Percentiles rank a stretch among this genome's conserved stretches.
phyloP scores from a whole-genome alignment of 2,888 invertebrate genomes.

The Caenorhabditis angaria region DNA sequence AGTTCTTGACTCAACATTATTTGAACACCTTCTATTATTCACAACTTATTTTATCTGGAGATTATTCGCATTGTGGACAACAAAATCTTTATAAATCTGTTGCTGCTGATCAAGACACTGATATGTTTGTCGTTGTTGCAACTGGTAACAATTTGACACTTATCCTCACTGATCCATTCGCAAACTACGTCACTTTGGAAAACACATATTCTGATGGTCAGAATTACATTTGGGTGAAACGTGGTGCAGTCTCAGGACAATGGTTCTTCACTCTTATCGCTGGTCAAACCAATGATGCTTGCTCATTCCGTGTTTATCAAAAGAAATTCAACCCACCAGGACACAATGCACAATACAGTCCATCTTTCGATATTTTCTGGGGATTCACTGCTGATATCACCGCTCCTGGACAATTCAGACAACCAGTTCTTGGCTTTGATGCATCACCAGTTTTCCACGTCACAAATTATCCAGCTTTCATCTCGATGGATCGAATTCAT shows the following conservation, averaged over 20 bases:
- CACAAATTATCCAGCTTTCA: slow-evolving; percentile 40
- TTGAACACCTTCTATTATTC: slow-evolving; percentile 51
- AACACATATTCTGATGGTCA: slow-evolving; percentile 30
- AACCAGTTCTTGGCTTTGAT: slow-evolving; percentile 43
- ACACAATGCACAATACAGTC: slow-evolving; percentile 18
- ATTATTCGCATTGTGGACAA: slow-evolving; percentile 43
- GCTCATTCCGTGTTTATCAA: slow-evolving; percentile 54
- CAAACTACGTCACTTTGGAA: slow-evolving; percentile 12
- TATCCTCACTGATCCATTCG: slow-evolving; percentile 38
- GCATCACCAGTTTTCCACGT: slow-evolving; percentile 44
- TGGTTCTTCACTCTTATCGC: slow-evolving; percentile 51
- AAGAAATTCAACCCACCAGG: slow-evolving; percentile 45
- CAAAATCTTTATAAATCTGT: slow-evolving; percentile 46
- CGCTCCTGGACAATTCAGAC: slow-evolving; percentile 29
- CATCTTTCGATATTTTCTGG: slow-evolving; percentile 54
- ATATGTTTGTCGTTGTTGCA: slow-evolving; percentile 48
- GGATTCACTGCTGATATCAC: slow-evolving; percentile 36
- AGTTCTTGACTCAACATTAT: slow-evolving; percentile 52
- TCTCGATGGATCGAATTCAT: slow-evolving; percentile 42
- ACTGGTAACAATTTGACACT: slow-evolving; percentile 44
- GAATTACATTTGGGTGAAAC: slow-evolving; percentile 48
- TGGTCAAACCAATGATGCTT: slow-evolving; percentile 22
- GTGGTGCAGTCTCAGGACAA: slow-evolving; percentile 44
- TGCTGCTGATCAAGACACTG: slow-evolving; percentile 40
- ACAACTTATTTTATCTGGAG: slow-evolving; percentile 54